phyloP scores from a whole-genome alignment of 1,140 invertebrate species.

The Penaeus chinensis region DNA sequence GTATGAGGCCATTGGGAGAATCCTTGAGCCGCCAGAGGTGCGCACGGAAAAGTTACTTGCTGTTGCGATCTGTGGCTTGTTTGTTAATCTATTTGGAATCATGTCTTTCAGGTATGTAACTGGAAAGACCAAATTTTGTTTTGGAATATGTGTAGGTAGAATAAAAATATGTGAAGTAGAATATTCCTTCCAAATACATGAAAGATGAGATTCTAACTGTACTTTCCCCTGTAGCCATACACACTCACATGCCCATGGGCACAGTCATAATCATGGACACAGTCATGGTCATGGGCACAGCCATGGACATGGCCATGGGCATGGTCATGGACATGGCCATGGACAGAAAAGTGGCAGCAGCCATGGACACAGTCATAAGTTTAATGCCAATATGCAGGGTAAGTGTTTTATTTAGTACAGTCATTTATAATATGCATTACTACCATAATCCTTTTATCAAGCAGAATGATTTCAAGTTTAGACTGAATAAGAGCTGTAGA shows the following conservation, averaged over 20 bases:
- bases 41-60: slow-evolving; percentile 72
- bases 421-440: background rate
- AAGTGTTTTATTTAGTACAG: background rate
- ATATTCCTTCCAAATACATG: background rate
- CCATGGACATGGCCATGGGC: background rate
- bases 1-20: slow-evolving; percentile 71
- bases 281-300: slow-evolving; percentile 23
- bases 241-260: slow-evolving; percentile 69
- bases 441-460: too few species aligned
- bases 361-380: slow-evolving; percentile 39
- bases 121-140: background rate
- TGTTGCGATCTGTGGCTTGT: slow-evolving; percentile 73
- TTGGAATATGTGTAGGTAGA: background rate
- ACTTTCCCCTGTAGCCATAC: slow-evolving; percentile 65
- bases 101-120: slow-evolving; percentile 69
- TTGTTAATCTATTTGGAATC: slow-evolving; percentile 75
- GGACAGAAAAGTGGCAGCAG: background rate
- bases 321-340: background rate
- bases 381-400: slow-evolving; percentile 75
- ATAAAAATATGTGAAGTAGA: background rate
- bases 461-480: too few species aligned
- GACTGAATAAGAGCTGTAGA: too few species aligned
- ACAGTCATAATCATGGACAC: slow-evolving; percentile 7
- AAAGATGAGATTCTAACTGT: slow-evolving; percentile 35
- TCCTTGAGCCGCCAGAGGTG: slow-evolving; percentile 74